These are phyloP conservation scores for Marasmarcha lunaedactyla DNA, from an alignment of 2,888 invertebrate genomes.

Conservation along the genomic window DNA sequence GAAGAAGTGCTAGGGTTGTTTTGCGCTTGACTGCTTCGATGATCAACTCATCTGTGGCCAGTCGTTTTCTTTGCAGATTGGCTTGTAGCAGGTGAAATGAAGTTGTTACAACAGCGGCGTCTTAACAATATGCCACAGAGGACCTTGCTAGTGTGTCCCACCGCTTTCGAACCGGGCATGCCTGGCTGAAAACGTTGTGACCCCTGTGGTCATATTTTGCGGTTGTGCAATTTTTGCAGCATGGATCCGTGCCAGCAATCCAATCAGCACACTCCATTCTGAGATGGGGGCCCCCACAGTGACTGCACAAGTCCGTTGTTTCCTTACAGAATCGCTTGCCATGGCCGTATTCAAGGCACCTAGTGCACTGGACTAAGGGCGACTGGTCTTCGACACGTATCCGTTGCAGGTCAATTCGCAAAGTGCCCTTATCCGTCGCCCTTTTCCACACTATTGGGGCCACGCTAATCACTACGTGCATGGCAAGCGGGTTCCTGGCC, in stretches of 20 bases:
- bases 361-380: no score
- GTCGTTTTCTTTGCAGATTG: slow-evolving; percentile 3
- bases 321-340: slow-evolving; percentile 9
- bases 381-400: slow-evolving; percentile 7
- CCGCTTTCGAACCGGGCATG: slow-evolving; percentile 5
- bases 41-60: slow-evolving; percentile 3
- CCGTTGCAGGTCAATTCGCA: slow-evolving; percentile 10
- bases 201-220: background rate
- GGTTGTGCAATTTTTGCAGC: slow-evolving; percentile 9
- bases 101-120: background rate
- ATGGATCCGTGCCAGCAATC: background rate
- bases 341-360: slow-evolving; percentile 14
- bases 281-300: slow-evolving; percentile 8
- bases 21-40: background rate
- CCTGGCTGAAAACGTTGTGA: slow-evolving; percentile 8
- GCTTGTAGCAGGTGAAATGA: background rate
- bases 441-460: slow-evolving; percentile 8
- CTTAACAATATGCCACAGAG: no score
- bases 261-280: background rate
- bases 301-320: slow-evolving; percentile 8
- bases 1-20: slow-evolving; percentile 3
- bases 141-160: no score
- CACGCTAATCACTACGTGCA: slow-evolving; percentile 12
- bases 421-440: slow-evolving; percentile 6
- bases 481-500: slow-evolving; percentile 11